Percentiles rank a stretch among this genome's conserved stretches.
Conservation (phyloP, 1,140 invertebrate species). For the Vanessa atalanta region DNA sequence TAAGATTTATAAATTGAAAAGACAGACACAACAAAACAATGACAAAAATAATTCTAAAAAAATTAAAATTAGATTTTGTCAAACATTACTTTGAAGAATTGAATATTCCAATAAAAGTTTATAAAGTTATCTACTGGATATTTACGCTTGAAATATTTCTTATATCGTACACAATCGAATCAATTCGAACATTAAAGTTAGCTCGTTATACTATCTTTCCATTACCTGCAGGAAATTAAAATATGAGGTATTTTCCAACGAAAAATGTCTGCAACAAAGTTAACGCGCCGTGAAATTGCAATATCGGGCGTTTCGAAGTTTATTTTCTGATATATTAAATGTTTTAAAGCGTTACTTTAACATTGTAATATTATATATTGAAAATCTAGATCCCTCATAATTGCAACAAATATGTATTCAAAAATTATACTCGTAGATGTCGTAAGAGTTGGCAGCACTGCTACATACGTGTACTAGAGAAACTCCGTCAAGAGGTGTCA, state of each 20-base stretch:
- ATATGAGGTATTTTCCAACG: conserved; percentile 19
- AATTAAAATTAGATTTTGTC: not conserved
- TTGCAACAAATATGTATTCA: too few relatives aligned
- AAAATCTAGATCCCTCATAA: too few relatives aligned
- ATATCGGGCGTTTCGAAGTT: conserved; percentile 13
- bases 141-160: not conserved
- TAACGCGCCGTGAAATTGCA: conserved; percentile 24
- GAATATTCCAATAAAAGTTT: not conserved
- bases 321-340: conserved; percentile 9
- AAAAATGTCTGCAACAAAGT: conserved; percentile 17
- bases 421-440: too few relatives aligned
- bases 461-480: too few relatives aligned
- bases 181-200: conserved; percentile 10
- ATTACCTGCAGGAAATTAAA: conserved; percentile 28
- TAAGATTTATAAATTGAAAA: too few relatives aligned
- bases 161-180: not conserved
- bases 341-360: not conserved
- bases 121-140: not conserved
- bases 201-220: conserved; percentile 7
- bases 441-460: too few relatives aligned
- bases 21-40: too few relatives aligned
- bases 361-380: not conserved
- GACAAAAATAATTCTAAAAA: too few relatives aligned
- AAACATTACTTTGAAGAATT: not conserved
- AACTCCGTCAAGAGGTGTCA: too few relatives aligned